These are phyloP conservation scores for Agrotis clavis DNA, from an alignment of 2,888 invertebrate genomes.

Conservation along the genomic window DNA sequence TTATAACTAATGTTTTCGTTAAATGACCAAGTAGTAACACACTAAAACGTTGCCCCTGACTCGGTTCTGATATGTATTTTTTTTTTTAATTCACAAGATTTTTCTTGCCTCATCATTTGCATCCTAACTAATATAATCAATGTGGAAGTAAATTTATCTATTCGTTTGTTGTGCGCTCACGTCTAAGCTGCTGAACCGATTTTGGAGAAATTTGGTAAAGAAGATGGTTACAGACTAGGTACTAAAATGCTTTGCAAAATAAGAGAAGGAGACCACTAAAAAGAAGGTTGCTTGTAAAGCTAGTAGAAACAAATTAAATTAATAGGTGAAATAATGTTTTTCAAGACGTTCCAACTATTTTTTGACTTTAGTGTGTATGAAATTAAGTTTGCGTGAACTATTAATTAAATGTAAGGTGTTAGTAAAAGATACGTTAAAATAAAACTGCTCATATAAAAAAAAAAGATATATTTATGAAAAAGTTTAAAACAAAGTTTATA, in stretches of 20 bases:
- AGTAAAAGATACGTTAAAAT: constrained; percentile 67
- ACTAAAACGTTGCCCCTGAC: background rate
- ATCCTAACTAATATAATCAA: too few relatives aligned
- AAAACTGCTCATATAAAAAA: constrained; percentile 75
- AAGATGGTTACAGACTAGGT: too few relatives aligned
- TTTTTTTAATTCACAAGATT: too few relatives aligned
- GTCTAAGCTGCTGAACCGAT: too few relatives aligned
- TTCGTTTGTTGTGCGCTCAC: too few relatives aligned
- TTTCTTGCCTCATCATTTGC: too few relatives aligned
- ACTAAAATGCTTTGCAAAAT: too few relatives aligned
- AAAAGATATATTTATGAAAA: constrained; percentile 53
- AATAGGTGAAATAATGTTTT: background rate
- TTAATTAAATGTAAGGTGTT: constrained; percentile 17
- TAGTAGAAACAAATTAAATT: background rate
- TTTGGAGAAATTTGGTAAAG: too few relatives aligned
- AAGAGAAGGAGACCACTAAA: too few relatives aligned
- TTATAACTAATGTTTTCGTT: background rate
- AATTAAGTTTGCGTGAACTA: background rate
- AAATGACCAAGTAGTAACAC: background rate
- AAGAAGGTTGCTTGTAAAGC: too few relatives aligned
- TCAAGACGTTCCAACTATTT: background rate
- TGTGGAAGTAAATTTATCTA: too few relatives aligned
- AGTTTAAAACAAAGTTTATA: constrained; percentile 32
- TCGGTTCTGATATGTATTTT: background rate
- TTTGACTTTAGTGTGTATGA: background rate